phyloP scores from a whole-genome alignment of 2,888 invertebrate genomes.

The Drosophila algonquin region DNA sequence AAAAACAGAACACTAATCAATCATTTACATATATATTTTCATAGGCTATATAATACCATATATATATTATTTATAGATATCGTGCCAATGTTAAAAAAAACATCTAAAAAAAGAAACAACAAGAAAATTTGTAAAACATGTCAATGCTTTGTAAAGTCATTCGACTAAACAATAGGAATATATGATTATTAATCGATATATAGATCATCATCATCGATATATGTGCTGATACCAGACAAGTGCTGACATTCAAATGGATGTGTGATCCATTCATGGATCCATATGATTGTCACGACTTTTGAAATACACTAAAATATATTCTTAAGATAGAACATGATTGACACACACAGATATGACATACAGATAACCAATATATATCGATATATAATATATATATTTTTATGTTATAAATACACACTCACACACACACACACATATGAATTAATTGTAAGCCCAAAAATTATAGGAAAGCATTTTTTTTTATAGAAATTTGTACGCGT shows the following conservation, averaged over 20 bases:
- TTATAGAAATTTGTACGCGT: constrained; percentile 65
- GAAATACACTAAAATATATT: constrained; percentile 11
- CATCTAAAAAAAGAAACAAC: constrained; percentile 36
- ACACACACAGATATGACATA: constrained; percentile 13
- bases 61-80: constrained; percentile 60
- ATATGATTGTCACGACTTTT: constrained; percentile 3
- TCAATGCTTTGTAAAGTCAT: constrained; percentile 50
- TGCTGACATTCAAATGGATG: constrained; percentile 6
- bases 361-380: constrained; percentile 26
- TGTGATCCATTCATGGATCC: background rate
- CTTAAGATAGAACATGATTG: constrained; percentile 20
- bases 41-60: constrained; percentile 44
- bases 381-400: constrained; percentile 60
- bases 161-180: constrained; percentile 28
- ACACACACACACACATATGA: constrained; percentile 47
- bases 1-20: constrained; percentile 42
- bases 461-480: constrained; percentile 66
- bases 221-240: constrained; percentile 4
- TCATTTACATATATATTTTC: constrained; percentile 57
- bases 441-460: constrained; percentile 71
- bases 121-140: constrained; percentile 38
- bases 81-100: constrained; percentile 72
- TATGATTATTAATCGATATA: constrained; percentile 22
- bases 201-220: constrained; percentile 3
- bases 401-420: constrained; percentile 60